These are phyloP conservation scores for Podilymbus podiceps DNA, from an alignment of 2,113 vertebrate genomes.

Conservation along the genomic window DNA sequence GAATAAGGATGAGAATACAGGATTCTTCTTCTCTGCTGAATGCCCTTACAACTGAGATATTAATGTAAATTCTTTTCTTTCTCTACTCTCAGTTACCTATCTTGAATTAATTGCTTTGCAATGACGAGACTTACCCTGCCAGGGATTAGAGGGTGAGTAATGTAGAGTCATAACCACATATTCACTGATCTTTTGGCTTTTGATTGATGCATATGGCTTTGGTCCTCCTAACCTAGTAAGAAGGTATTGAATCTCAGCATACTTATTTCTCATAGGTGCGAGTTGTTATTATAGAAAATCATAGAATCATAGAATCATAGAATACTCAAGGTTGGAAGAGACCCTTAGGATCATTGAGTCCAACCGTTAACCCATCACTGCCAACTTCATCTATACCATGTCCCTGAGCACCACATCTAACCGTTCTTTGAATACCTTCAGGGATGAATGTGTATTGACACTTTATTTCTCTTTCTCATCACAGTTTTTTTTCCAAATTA, in stretches of 20 bases:
- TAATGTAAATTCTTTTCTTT: not conserved
- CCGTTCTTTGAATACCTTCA: no score
- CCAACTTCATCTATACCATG: no score
- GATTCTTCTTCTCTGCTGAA: not conserved
- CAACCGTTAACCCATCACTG: no score
- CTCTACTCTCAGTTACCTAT: not conserved
- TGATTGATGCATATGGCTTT: not conserved
- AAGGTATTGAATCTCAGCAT: not conserved
- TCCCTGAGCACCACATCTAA: no score
- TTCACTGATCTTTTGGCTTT: not conserved
- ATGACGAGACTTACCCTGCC: not conserved
- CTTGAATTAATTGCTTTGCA: not conserved
- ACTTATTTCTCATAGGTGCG: not conserved
- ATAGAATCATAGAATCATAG: no score
- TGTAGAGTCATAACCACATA: not conserved
- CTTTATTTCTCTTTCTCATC: not conserved
- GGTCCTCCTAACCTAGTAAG: not conserved
- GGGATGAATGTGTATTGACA: not conserved
- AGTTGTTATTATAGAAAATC: not conserved
- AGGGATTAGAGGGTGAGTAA: not conserved
- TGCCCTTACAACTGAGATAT: not conserved
- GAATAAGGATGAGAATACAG: not conserved
- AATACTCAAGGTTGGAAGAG: no score
- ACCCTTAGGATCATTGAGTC: no score
- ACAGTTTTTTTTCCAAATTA: not conserved